A percentile compares a stretch with the other conserved stretches of the same genome.
Conservation (phyloP, 1,140 invertebrate species). For the Ephestia elutella region DNA sequence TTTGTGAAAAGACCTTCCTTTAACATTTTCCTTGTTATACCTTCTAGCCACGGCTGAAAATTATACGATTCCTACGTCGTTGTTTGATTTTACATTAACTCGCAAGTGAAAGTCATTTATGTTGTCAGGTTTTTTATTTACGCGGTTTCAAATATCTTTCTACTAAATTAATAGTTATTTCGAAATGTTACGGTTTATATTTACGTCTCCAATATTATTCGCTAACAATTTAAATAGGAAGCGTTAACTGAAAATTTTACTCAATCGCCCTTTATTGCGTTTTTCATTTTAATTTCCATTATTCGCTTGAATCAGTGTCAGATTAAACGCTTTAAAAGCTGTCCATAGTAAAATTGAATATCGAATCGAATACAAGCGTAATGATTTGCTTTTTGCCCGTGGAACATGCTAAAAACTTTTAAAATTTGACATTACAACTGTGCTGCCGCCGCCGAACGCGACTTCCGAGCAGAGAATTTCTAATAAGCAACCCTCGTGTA, state of each 20-base stretch:
- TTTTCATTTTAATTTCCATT: too few relatives aligned
- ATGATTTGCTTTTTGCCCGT: neutral
- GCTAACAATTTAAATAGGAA: too few relatives aligned
- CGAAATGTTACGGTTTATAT: too few relatives aligned
- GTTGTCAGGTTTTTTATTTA: neutral
- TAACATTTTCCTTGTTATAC: slow-evolving; percentile 54
- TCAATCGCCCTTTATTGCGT: too few relatives aligned
- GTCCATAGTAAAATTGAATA: too few relatives aligned
- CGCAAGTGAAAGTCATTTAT: neutral
- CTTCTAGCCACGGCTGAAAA: slow-evolving; percentile 38
- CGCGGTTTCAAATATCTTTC: neutral
- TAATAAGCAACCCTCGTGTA: slow-evolving; percentile 39
- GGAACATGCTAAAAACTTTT: neutral
- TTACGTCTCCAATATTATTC: too few relatives aligned
- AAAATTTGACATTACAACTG: slow-evolving; percentile 16
- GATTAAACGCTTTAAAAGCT: too few relatives aligned
- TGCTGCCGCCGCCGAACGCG: slow-evolving; percentile 20
- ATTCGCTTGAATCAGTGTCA: too few relatives aligned
- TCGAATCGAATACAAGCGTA: too few relatives aligned
- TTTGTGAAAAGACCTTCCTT: slow-evolving; percentile 57
- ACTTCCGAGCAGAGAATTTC: slow-evolving; percentile 32
- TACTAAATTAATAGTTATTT: too few relatives aligned
- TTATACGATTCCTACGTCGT: slow-evolving; percentile 30
- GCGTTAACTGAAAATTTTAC: too few relatives aligned
- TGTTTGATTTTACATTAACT: slow-evolving; percentile 32